Conservation (phyloP, 2,888 invertebrate species). For the Parnassius glacialis region DNA sequence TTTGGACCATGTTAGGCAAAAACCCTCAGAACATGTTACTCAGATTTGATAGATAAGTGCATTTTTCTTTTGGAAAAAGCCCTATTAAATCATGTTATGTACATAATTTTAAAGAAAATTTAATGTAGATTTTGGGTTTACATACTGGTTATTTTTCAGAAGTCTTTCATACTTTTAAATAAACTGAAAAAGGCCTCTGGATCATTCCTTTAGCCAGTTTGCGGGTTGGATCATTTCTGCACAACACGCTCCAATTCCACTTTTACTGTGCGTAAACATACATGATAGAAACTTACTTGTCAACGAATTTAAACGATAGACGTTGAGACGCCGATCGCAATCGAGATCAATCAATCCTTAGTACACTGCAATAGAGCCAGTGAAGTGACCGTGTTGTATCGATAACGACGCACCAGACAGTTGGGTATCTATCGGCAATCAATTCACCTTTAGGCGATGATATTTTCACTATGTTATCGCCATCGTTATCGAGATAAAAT, state of each 20-base stretch:
- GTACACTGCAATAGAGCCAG: conserved; percentile 34
- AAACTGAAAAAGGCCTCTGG: too few species aligned
- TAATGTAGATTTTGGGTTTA: too few species aligned
- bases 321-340: conserved; percentile 37
- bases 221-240: too few species aligned
- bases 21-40: too few species aligned
- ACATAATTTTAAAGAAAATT: too few species aligned
- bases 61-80: too few species aligned
- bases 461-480: conserved; percentile 37
- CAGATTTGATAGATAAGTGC: too few species aligned
- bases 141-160: too few species aligned
- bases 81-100: too few species aligned
- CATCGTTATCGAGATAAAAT: conserved; percentile 31
- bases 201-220: too few species aligned
- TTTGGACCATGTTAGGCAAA: too few species aligned
- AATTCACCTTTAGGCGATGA: conserved; percentile 40
- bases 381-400: conserved; percentile 46
- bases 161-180: too few species aligned
- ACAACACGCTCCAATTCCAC: background rate
- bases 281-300: conserved; percentile 32
- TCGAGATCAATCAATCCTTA: conserved; percentile 39
- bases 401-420: conserved; percentile 46
- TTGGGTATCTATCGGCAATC: conserved; percentile 48
- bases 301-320: conserved; percentile 34
- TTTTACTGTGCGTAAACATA: background rate